Evolutionary conservation across 2,113 vertebrate genomes (phyloP).

Genomic region (Lanius ludovicianus): DNA sequence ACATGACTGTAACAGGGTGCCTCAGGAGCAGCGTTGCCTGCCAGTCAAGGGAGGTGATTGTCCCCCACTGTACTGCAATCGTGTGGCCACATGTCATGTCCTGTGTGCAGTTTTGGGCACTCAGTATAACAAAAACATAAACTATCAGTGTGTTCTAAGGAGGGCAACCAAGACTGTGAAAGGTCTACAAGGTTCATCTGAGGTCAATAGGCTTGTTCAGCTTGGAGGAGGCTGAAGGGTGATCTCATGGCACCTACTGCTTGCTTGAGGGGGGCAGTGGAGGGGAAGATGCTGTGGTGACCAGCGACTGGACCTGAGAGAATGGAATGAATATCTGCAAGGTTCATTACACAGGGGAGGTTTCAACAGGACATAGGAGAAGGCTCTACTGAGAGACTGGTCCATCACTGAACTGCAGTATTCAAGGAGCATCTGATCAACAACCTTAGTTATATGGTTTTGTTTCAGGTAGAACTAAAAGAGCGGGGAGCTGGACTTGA

Average conservation of each 20-base stretch:
- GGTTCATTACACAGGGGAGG: neutral
- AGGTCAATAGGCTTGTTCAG: neutral
- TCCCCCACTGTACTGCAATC: neutral
- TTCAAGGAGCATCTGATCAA: neutral
- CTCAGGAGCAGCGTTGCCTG: fast-evolving
- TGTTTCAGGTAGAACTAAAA: neutral
- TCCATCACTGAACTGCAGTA: neutral
- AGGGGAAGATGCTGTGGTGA: neutral
- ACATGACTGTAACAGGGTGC: neutral
- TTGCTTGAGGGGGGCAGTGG: fast-evolving
- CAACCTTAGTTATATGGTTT: neutral
- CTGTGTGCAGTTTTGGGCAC: neutral
- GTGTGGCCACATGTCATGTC: fast-evolving
- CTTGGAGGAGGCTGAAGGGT: neutral
- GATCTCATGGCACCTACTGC: neutral
- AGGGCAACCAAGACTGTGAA: neutral
- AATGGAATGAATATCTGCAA: neutral
- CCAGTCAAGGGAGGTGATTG: fast-evolving
- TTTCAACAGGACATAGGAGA: neutral
- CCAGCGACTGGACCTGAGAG: fast-evolving
- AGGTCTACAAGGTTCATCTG: neutral
- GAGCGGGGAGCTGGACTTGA: neutral
- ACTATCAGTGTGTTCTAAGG: neutral
- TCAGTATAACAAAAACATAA: neutral
- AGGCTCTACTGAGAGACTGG: neutral